These are phyloP conservation scores for Drosophila koepferae DNA, from an alignment of 2,888 invertebrate genomes.

Conservation along the genomic window DNA sequence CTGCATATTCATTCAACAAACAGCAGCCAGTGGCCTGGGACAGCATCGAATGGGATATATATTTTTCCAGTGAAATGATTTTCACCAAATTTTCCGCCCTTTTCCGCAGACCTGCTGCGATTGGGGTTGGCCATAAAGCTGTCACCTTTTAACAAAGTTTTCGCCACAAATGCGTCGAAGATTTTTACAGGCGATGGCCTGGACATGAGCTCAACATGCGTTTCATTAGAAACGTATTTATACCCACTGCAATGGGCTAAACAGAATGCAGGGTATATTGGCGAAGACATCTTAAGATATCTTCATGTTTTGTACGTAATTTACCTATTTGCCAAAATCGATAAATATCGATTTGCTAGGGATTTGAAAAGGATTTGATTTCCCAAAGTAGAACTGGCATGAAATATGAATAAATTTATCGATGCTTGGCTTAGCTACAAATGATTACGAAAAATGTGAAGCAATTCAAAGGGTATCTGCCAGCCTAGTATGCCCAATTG, in stretches of 20 bases:
- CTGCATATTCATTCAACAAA: slow-evolving; percentile 40
- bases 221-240: slow-evolving; percentile 47
- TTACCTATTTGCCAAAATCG: background rate
- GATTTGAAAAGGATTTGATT: background rate
- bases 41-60: slow-evolving; percentile 53
- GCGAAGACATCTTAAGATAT: background rate
- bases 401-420: background rate
- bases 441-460: background rate
- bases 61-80: slow-evolving; percentile 63
- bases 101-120: background rate
- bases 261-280: background rate
- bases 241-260: background rate
- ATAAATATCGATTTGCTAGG: background rate
- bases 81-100: slow-evolving; percentile 34
- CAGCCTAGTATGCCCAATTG: background rate
- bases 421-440: background rate
- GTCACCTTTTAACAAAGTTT: slow-evolving; percentile 38
- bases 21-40: slow-evolving; percentile 37
- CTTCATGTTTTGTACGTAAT: background rate
- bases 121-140: slow-evolving; percentile 48
- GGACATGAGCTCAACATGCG: slow-evolving; percentile 37
- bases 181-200: slow-evolving; percentile 33
- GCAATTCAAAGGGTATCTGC: background rate
- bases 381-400: background rate
- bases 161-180: slow-evolving; percentile 15